These are phyloP conservation scores for Drosophila affinis DNA, from an alignment of 2,888 invertebrate genomes.

Conservation along the genomic window DNA sequence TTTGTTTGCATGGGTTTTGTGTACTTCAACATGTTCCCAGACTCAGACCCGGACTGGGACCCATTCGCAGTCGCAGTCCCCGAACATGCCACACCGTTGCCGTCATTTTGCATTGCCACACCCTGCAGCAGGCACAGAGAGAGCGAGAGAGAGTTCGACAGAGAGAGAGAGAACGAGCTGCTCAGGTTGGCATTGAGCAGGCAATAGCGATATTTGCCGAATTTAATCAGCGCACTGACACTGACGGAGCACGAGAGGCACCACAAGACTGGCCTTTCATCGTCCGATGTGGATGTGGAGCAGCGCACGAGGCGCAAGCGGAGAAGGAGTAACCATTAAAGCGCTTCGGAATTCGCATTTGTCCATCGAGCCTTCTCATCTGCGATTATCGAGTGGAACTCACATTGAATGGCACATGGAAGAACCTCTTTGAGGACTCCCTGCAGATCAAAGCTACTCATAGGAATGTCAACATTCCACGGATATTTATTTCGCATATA, in stretches of 20 bases:
- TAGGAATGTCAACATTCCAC: too few relatives aligned
- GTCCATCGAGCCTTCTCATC: constrained; percentile 15
- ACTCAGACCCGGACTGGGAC: not conserved
- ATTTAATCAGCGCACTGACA: constrained; percentile 69
- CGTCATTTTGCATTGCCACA: constrained; percentile 22
- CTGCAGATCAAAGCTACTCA: too few relatives aligned
- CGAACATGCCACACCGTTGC: constrained; percentile 17
- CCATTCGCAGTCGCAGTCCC: not conserved
- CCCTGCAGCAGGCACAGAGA: constrained; percentile 17
- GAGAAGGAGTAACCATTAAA: constrained; percentile 8
- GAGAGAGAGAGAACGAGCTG: constrained; percentile 19
- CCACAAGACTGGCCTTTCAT: constrained; percentile 37
- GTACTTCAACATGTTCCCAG: constrained; percentile 70
- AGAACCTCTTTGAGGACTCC: too few relatives aligned
- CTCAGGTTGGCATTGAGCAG: constrained; percentile 56
- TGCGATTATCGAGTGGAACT: constrained; percentile 7
- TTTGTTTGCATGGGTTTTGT: constrained; percentile 76
- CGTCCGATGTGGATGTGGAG: not conserved
- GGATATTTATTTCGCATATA: too few relatives aligned
- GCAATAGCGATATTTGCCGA: constrained; percentile 78
- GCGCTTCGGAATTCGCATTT: constrained; percentile 27
- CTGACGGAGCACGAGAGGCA: constrained; percentile 47
- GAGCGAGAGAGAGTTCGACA: not conserved
- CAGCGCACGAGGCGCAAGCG: not conserved
- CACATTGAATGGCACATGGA: too few relatives aligned